A percentile compares a stretch with the other conserved stretches of the same genome.
phyloP scores from a whole-genome alignment of 2,888 invertebrate species.

The Aproaerema taeniolella region DNA sequence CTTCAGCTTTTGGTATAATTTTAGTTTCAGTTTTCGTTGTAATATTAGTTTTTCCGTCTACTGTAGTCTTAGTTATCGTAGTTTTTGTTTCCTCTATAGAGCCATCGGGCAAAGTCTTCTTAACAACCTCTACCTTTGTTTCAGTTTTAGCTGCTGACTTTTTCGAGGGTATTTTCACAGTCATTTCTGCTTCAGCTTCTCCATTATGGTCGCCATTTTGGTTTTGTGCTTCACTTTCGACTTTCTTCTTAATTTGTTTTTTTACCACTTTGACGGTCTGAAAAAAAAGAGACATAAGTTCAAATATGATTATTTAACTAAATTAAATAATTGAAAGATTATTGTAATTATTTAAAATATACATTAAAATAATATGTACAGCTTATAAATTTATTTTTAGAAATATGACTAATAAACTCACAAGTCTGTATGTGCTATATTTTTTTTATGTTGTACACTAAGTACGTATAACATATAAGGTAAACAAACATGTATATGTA shows the following conservation, averaged over 20 bases:
- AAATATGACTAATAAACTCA: no score
- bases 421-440: slow-evolving; percentile 37
- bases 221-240: slow-evolving; percentile 31
- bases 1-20: slow-evolving; percentile 53
- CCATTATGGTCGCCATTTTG: slow-evolving; percentile 58
- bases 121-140: slow-evolving; percentile 61
- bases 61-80: slow-evolving; percentile 62
- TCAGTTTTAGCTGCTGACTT: slow-evolving; percentile 62
- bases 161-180: slow-evolving; percentile 56
- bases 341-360: background rate
- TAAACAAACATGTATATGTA: slow-evolving; percentile 60
- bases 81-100: slow-evolving; percentile 59
- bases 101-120: slow-evolving; percentile 59
- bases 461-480: slow-evolving; percentile 55
- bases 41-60: slow-evolving; percentile 64
- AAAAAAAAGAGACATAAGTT: slow-evolving; percentile 33
- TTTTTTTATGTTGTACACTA: slow-evolving; percentile 52
- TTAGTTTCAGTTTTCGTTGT: slow-evolving; percentile 62
- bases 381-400: no score
- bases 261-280: slow-evolving; percentile 59
- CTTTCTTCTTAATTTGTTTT: slow-evolving; percentile 47
- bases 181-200: slow-evolving; percentile 50
- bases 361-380: background rate
- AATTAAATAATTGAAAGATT: no score
- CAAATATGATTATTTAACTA: slow-evolving; percentile 17